Evolutionary conservation across 2,113 vertebrate genomes (phyloP).

Genomic region (Propithecus coquereli): DNA sequence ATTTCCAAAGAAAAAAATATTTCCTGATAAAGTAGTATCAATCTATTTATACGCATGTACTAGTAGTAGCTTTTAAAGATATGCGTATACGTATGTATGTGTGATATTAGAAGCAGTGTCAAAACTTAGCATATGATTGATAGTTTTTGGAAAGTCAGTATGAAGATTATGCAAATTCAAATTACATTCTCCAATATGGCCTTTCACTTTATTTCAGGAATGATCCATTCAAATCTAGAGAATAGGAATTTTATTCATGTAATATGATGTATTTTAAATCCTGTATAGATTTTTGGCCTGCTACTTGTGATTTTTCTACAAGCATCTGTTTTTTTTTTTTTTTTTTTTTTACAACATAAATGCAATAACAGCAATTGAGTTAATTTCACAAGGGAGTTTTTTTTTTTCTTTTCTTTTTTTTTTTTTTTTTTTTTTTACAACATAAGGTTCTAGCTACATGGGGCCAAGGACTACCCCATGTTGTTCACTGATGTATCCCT

Average conservation of each 20-base stretch:
- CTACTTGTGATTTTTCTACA: not conserved
- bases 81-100: not conserved
- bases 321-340: not conserved
- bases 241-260: not conserved
- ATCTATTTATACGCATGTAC: not conserved
- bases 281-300: not conserved
- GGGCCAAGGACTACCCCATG: not conserved
- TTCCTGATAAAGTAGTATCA: not conserved
- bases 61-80: not conserved
- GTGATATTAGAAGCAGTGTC: not conserved
- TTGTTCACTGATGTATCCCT: not conserved
- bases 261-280: not conserved
- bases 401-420: not conserved
- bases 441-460: not conserved
- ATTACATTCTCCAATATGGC: not conserved
- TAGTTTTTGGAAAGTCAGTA: not conserved
- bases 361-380: accelerated
- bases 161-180: not conserved
- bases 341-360: not conserved
- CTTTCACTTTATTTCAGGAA: slow-evolving; percentile 19
- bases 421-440: not conserved
- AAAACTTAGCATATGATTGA: not conserved
- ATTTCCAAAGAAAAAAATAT: not conserved
- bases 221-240: not conserved
- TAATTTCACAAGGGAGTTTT: not conserved